These are phyloP conservation scores for Beris morrisii DNA, from an alignment of 2,888 invertebrate species.

Conservation along the genomic window DNA sequence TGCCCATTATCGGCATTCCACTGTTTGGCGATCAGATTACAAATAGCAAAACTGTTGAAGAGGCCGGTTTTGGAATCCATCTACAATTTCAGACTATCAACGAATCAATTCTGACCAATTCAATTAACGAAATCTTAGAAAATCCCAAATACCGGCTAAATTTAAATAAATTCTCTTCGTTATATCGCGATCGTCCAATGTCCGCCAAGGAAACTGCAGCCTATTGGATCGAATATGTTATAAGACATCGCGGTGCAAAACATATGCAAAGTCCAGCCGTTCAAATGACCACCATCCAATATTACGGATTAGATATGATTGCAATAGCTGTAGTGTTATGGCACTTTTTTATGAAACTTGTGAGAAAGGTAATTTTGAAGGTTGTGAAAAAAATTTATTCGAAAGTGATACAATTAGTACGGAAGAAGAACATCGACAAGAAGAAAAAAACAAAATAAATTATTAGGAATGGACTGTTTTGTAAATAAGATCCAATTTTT, in stretches of 20 bases:
- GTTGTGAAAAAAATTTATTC: too few relatives aligned
- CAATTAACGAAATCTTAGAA: conserved; percentile 44
- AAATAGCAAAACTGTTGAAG: conserved; percentile 71
- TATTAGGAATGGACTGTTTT: too few relatives aligned
- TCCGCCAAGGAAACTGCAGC: conserved; percentile 58
- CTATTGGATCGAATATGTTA: conserved; percentile 62
- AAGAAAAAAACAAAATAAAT: too few relatives aligned
- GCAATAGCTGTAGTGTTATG: neutral
- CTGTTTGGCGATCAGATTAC: conserved; percentile 79
- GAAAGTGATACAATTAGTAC: too few relatives aligned
- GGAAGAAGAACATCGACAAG: too few relatives aligned
- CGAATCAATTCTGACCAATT: conserved; percentile 35
- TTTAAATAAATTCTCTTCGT: conserved; percentile 54
- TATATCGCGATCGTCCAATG: conserved; percentile 60
- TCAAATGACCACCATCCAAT: conserved; percentile 55
- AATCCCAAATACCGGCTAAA: conserved; percentile 42
- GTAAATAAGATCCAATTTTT: too few relatives aligned
- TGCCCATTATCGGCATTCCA: conserved; percentile 73
- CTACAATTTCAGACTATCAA: conserved; percentile 39
- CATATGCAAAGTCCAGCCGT: conserved; percentile 58
- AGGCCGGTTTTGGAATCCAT: conserved; percentile 59
- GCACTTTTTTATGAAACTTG: too few relatives aligned
- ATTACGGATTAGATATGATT: conserved; percentile 57
- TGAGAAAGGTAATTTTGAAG: too few relatives aligned
- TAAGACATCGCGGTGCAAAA: conserved; percentile 59